phyloP scores from a whole-genome alignment of 2,113 vertebrate genomes.

The Cololabis saira region DNA sequence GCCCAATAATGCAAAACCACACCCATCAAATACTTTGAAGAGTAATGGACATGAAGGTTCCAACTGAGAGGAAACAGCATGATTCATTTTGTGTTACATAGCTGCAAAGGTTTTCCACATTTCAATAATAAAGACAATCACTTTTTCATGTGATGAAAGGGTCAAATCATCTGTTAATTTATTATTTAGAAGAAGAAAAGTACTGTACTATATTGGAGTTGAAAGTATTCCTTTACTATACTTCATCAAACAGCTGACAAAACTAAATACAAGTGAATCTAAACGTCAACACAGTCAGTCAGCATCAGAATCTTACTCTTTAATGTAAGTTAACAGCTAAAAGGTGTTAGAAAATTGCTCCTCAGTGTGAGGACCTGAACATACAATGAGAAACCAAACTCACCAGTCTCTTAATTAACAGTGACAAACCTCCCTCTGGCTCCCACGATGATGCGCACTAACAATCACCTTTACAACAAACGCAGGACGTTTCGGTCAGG shows the following conservation, averaged over 20 bases:
- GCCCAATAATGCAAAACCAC: slow-evolving; percentile 31
- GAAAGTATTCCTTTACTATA: too few relatives aligned
- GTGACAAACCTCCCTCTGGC: slow-evolving; percentile 72
- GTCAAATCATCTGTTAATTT: too few relatives aligned
- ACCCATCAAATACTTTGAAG: slow-evolving; percentile 11
- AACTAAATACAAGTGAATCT: not conserved
- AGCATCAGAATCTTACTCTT: not conserved
- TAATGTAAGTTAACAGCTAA: not conserved
- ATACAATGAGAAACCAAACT: slow-evolving; percentile 48
- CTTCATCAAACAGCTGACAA: not conserved
- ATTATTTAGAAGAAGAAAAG: too few relatives aligned
- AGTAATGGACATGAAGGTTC: not conserved
- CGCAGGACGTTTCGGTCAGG: slow-evolving; percentile 63
- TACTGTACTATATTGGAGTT: too few relatives aligned
- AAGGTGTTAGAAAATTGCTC: not conserved
- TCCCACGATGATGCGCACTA: slow-evolving; percentile 67
- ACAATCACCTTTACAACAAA: slow-evolving; percentile 68
- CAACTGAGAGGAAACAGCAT: too few relatives aligned
- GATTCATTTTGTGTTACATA: too few relatives aligned
- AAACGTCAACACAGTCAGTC: too few relatives aligned
- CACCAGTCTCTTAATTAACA: slow-evolving; percentile 74
- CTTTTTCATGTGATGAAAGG: too few relatives aligned
- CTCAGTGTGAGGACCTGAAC: not conserved
- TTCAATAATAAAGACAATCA: too few relatives aligned
- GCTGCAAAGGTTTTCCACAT: too few relatives aligned